Base-by-base conservation (phyloP, 1,140 invertebrate genomes). In the Chymomyza costata region DNA sequence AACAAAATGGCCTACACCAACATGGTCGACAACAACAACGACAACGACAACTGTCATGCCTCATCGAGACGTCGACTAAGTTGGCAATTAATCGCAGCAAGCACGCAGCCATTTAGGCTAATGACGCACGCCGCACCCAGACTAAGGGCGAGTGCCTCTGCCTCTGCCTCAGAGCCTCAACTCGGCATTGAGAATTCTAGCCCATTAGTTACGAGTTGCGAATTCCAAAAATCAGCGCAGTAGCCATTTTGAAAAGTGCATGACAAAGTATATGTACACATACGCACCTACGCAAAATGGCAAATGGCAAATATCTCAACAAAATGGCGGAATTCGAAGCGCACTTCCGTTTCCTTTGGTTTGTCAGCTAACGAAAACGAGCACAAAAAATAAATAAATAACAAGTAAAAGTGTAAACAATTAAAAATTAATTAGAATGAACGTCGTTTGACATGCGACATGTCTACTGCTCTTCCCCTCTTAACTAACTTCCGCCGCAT, bases 361-460 rank as follows among this genome's bases (percentile, higher is more conserved):
- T 54, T 64, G 55, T 25, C 21, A 25, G 21, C 21, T 25, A 25
- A 67, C 70, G 51, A 69, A 78, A 28, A 28, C 10, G 10, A 28
- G 10, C 5, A 28, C 25, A 28, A 28, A 28, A 28, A 28, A 5
- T 5, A 28, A 28, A 28, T 6, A 28, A 28, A 28, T 28, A 6
- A 28, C 5, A 28, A 28, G 25, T 10, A 6, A 28, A 70, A 78
- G 73, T 78, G 73, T 71, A 78, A 78, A 78, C 73, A 78, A 80
- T 78, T 78, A 78, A 78, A 78, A 64, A 80, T 78, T 78, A 78
- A 78, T 78, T 78, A 78, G 73, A 80, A 78, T 71, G 52, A 63
- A 57, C 62, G 65, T 66, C 54, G 70, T 34, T 76, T 76, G 70
- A 76, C 62, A 66, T 56, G 57, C 43, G 49, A 43, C 48, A 55